Conservation (phyloP, 2,113 vertebrate genomes). For the Xenopus laevis region DNA sequence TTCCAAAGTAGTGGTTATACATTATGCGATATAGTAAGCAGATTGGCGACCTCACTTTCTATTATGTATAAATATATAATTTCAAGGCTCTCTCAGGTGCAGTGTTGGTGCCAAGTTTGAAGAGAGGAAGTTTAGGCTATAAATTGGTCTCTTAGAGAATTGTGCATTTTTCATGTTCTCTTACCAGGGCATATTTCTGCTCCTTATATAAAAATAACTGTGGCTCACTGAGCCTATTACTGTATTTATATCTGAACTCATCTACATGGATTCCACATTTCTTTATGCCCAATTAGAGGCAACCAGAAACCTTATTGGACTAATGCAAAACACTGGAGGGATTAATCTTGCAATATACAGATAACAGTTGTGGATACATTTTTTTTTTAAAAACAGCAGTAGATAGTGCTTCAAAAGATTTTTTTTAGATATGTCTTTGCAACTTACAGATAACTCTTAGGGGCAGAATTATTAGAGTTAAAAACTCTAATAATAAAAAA, state of each 20-base stretch:
- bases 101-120: no score
- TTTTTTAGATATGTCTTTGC: no score
- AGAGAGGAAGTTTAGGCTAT: not conserved
- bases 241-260: not conserved
- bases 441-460: no score
- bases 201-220: slow-evolving; percentile 10
- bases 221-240: not conserved
- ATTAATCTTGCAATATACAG: no score
- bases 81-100: not conserved
- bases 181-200: slow-evolving; percentile 1
- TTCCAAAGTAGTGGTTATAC: not conserved
- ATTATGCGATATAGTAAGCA: slow-evolving; percentile 6
- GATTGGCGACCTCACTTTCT: not conserved
- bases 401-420: no score
- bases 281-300: no score
- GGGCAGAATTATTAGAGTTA: no score
- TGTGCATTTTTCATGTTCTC: not conserved
- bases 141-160: slow-evolving; percentile 39
- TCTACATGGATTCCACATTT: not conserved
- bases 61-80: slow-evolving; percentile 21
- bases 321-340: no score
- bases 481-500: no score
- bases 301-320: no score
- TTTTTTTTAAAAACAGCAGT: no score
- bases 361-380: no score